Evolutionary conservation across 2,797 vertebrate genomes (phyloP), one percentile per base, ranked within the genome.

Genomic region (Thripadectes ignobilis): DNA sequence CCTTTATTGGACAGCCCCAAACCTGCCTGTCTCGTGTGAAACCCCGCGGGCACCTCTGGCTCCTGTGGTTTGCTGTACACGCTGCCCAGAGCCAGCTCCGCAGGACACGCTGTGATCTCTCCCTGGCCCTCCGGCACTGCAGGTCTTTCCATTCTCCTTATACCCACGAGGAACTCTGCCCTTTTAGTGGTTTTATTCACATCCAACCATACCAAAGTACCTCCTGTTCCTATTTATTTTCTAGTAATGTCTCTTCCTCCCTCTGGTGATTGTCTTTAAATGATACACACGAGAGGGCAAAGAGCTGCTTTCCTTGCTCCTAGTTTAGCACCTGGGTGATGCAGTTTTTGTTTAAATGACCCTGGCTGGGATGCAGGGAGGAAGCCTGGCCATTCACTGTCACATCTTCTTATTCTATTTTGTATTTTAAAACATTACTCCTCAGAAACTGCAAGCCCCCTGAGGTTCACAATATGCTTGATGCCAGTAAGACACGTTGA

Each of bases 221-320:
- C 19, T 59, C 38, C 61, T 27, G 10, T 7, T 81, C 34, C 66
- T 51, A 0, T 51, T 55, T 61, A 13, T 30, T 86, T 92, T 48
- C 13, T 36, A 14, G 30, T 38, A 18, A 7, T 8, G 22, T 30
- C 57, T 73, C 36, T 34, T 81, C 30, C 48, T 81, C 24, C n/a
- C 39, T 21, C 24, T 5, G 41, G 12, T 17, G 11, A 49, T 34
- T 32, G 27, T n/a, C 54, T 62, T 83, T 43, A 11, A 30, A 38
- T 66, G 54, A 30, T 16, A 9, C 1, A 34, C 0, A 1, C 0
- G 4, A 8, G 4, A 62, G 6, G 14, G 17, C 48, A 9, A 0
- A 9, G 10, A n/a, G 19, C 22, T 39, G 29, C 6, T 59, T 55
- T 9, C 5, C 24, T 27, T 30, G 21, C 19, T 84, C 69, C 41